Evolutionary conservation across 2,888 invertebrate species (phyloP).

Genomic region (Acleris sparsana): DNA sequence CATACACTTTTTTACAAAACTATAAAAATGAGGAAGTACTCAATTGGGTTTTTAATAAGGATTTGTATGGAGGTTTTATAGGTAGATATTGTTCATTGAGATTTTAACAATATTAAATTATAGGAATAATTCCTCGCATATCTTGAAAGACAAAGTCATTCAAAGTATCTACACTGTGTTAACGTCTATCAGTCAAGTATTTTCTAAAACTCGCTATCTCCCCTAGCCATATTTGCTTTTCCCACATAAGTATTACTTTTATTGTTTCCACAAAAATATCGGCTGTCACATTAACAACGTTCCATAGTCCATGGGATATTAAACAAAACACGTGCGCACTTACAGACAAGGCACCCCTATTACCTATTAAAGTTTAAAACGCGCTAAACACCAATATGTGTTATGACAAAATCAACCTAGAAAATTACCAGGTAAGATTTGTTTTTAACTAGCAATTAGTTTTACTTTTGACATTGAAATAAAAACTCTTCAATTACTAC

Average conservation of each 20-base stretch:
- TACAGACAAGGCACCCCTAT: constrained; percentile 14
- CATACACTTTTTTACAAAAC: no score
- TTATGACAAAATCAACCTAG: not conserved
- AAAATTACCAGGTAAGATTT: not conserved
- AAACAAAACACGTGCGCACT: constrained; percentile 27
- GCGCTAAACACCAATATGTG: not conserved
- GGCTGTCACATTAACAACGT: constrained; percentile 40
- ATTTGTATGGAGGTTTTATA: no score
- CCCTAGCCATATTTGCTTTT: constrained; percentile 40
- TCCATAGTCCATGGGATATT: constrained; percentile 27
- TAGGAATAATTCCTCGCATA: no score
- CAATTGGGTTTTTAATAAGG: no score
- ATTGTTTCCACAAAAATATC: constrained; percentile 41
- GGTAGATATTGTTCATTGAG: no score
- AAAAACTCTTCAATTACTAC: not conserved
- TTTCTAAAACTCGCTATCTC: constrained; percentile 7
- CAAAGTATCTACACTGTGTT: no score
- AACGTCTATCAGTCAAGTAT: not conserved
- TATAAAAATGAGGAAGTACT: no score
- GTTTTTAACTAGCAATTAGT: not conserved
- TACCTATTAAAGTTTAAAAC: not conserved
- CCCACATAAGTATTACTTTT: constrained; percentile 44
- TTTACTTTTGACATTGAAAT: not conserved
- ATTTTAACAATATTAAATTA: no score
- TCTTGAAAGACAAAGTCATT: no score